These are phyloP conservation scores for Novumbra hubbsi DNA, from an alignment of 2,797 vertebrate species.

Conservation along the genomic window DNA sequence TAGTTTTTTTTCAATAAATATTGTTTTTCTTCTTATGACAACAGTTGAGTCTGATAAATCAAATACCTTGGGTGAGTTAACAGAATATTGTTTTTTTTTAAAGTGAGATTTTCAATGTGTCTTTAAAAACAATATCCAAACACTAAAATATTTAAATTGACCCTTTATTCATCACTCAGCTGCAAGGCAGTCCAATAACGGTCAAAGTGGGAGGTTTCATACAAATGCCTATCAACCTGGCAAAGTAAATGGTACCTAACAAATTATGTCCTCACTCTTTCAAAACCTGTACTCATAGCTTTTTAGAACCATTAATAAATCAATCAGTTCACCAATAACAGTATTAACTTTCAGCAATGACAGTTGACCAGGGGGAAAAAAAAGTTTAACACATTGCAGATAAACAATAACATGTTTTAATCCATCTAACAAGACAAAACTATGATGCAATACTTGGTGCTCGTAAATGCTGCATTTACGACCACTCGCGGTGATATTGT, in stretches of 20 bases:
- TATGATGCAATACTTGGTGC: slow-evolving; percentile 59
- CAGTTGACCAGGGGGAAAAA: slow-evolving; percentile 48
- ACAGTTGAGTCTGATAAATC: too few relatives aligned
- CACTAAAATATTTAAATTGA: not conserved
- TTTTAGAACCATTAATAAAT: not conserved
- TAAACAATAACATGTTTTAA: slow-evolving; percentile 44
- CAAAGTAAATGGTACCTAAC: too few relatives aligned
- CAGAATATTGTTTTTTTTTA: too few relatives aligned
- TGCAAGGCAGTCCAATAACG: not conserved
- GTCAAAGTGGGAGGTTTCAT: not conserved
- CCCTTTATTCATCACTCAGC: not conserved
- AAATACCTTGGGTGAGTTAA: too few relatives aligned
- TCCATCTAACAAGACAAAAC: slow-evolving; percentile 41
- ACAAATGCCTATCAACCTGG: not conserved
- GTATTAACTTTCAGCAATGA: not conserved
- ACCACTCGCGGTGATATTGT: slow-evolving; percentile 48
- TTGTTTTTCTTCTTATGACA: too few relatives aligned
- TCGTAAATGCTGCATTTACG: slow-evolving; percentile 57
- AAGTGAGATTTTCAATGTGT: not conserved
- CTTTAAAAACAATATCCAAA: not conserved
- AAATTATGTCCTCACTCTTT: not conserved
- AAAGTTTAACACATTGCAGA: slow-evolving; percentile 50
- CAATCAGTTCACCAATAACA: not conserved
- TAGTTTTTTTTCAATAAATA: too few relatives aligned
- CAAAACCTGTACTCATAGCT: not conserved